Evolutionary conservation across 35 echinoderm and acorn worm species (phyloP).

Genomic region (Hemicentrotus pulcherrimus): DNA sequence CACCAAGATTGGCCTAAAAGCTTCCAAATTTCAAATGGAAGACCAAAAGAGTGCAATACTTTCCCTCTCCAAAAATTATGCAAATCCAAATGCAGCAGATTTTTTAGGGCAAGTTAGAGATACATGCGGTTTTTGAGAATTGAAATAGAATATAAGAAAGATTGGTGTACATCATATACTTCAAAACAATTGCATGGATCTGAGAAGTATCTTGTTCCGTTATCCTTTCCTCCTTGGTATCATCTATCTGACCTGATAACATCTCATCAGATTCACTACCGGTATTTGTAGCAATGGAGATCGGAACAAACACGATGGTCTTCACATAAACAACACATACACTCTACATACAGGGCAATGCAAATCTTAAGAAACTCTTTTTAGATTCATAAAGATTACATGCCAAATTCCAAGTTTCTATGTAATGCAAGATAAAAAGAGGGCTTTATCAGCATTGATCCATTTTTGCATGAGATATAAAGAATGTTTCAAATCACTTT

Average conservation of each 20-base stretch:
- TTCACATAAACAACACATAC: not conserved
- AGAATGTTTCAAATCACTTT: constrained; percentile 17
- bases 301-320: not conserved
- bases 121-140: not conserved
- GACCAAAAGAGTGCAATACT: not conserved
- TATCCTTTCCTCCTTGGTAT: not conserved
- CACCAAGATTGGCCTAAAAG: not conserved
- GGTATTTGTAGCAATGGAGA: not conserved
- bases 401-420: not conserved
- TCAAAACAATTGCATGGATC: not conserved
- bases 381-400: not conserved
- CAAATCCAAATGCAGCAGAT: not conserved
- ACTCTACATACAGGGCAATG: not conserved
- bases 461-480: not conserved
- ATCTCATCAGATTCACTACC: not conserved
- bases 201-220: not conserved
- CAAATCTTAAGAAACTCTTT: not conserved
- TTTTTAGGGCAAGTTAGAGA: constrained; percentile 1
- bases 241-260: not conserved
- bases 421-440: not conserved
- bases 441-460: not conserved
- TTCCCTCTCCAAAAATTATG: not conserved
- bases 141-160: constrained; percentile 20
- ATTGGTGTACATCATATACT: constrained; percentile 1
- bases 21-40: constrained; percentile 1